Conservation (phyloP, 2,888 invertebrate genomes). For the Tortrix viridana region DNA sequence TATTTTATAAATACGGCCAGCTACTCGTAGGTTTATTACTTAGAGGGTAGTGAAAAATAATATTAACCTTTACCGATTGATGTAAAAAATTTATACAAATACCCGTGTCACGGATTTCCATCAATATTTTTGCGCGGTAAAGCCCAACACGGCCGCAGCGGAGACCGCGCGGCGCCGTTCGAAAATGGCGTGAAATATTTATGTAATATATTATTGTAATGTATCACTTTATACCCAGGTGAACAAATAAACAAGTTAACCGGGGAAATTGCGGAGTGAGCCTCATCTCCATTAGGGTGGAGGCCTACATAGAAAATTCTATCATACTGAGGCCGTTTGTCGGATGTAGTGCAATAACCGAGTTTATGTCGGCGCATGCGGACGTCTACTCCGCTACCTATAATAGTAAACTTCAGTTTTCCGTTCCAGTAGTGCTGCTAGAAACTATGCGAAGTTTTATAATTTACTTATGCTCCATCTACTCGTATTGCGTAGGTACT, state of each 20-base stretch:
- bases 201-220: conserved; percentile 21
- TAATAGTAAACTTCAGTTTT: conserved; percentile 15
- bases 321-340: conserved; percentile 11
- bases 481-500: too few species aligned
- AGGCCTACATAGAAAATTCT: conserved; percentile 15
- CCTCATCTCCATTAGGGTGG: conserved; percentile 10
- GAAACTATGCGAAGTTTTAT: background rate
- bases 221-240: conserved; percentile 24
- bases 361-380: conserved; percentile 16
- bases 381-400: conserved; percentile 1
- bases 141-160: background rate
- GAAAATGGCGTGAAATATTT: conserved; percentile 20
- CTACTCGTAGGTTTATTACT: too few species aligned
- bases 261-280: background rate
- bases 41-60: too few species aligned
- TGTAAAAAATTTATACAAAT: too few species aligned
- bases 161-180: conserved; percentile 2
- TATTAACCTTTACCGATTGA: too few species aligned
- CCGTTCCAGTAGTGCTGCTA: conserved; percentile 4
- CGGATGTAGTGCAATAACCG: conserved; percentile 22
- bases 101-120: background rate
- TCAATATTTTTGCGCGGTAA: conserved; percentile 8
- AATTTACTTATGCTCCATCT: background rate
- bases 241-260: conserved; percentile 10
- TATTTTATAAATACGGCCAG: too few species aligned